Conservation (phyloP, 2,113 vertebrate species). For the Bubo bubo region DNA sequence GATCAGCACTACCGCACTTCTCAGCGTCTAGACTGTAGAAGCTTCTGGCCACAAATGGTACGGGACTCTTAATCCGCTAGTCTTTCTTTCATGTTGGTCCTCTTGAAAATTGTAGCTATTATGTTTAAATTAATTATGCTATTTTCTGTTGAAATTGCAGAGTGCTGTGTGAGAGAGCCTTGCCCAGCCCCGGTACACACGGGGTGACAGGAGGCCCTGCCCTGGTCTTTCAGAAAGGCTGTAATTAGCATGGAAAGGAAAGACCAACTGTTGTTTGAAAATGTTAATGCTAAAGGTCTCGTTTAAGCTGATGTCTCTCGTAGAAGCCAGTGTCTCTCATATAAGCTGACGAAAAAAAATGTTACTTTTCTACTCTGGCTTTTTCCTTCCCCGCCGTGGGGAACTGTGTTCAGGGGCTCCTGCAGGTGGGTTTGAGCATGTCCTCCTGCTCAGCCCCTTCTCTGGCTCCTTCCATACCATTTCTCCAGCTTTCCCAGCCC, state of each 20-base stretch:
- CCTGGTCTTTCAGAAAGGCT: constrained; percentile 12
- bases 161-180: not conserved
- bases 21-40: not conserved
- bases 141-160: not conserved
- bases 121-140: constrained; percentile 37
- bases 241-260: not conserved
- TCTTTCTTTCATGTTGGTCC: not conserved
- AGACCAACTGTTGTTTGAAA: constrained; percentile 29
- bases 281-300: constrained; percentile 32
- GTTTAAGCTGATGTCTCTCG: not conserved
- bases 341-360: not conserved
- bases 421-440: not conserved
- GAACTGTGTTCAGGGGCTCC: not conserved
- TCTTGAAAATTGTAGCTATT: constrained; percentile 29
- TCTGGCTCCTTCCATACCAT: not conserved
- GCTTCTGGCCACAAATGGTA: not conserved
- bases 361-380: not conserved
- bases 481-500: not conserved
- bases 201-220: not conserved
- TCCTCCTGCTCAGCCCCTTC: not conserved
- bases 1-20: not conserved
- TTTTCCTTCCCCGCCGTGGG: not conserved
- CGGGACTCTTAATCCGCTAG: not conserved
- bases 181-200: not conserved
- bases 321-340: not conserved